Percentiles rank a stretch among this genome's conserved stretches.
phyloP scores from a whole-genome alignment of 2,888 invertebrate species.

The Dione vanillae region DNA sequence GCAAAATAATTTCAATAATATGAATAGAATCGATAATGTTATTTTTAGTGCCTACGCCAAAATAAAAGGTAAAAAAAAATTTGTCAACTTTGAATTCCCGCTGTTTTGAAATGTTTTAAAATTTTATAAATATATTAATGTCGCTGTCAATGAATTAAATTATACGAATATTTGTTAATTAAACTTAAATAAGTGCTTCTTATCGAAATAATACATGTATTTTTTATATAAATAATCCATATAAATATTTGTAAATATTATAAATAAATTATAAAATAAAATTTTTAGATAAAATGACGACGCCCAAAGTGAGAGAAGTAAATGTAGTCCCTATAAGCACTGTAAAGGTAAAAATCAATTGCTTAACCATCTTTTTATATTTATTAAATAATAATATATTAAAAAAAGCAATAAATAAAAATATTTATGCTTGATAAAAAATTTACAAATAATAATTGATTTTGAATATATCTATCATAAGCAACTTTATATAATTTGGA shows the following conservation, averaged over 20 bases:
- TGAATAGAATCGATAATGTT: constrained; percentile 37
- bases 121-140: constrained; percentile 11
- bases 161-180: neutral
- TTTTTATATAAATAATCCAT: too few relatives aligned
- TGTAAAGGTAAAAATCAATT: constrained; percentile 56
- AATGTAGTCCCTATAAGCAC: constrained; percentile 55
- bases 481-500: too few relatives aligned
- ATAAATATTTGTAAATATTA: neutral
- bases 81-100: constrained; percentile 67
- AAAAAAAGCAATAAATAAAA: too few relatives aligned
- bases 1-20: constrained; percentile 14
- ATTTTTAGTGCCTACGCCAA: constrained; percentile 42
- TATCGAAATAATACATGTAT: neutral
- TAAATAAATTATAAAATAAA: too few relatives aligned
- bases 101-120: constrained; percentile 53
- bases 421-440: too few relatives aligned
- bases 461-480: too few relatives aligned
- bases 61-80: constrained; percentile 66
- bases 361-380: neutral
- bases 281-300: constrained; percentile 45
- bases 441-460: too few relatives aligned
- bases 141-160: neutral
- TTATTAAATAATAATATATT: too few relatives aligned
- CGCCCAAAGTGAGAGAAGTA: constrained; percentile 53
- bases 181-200: neutral